Evolutionary conservation across 2,113 vertebrate species (phyloP).

Genomic region (Ginglymostoma cirratum): DNA sequence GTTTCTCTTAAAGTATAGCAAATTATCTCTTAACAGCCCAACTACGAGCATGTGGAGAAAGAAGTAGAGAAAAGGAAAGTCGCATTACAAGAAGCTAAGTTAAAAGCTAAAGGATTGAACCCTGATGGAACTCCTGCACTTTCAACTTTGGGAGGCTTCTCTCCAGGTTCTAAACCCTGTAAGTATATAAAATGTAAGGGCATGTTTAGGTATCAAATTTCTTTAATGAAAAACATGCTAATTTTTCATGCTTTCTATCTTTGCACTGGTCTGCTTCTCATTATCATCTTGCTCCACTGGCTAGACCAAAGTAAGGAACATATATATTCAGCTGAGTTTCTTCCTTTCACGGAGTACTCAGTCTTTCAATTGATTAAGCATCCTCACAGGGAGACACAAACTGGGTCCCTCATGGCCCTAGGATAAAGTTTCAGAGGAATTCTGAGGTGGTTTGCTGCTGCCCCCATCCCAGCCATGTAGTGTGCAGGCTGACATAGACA

Average conservation of each 20-base stretch:
- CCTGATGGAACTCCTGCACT: slow-evolving; percentile 92
- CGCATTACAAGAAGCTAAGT: slow-evolving; percentile 85
- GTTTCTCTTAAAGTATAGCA: background rate
- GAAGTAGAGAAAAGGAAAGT: slow-evolving; percentile 94
- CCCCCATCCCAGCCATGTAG: no score
- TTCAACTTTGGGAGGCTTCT: slow-evolving; percentile 84
- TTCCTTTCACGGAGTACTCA: no score
- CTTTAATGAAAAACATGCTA: background rate
- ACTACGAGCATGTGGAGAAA: slow-evolving; percentile 89
- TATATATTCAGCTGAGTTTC: no score
- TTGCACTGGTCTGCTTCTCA: background rate
- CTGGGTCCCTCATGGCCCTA: no score
- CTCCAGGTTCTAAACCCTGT: slow-evolving; percentile 90
- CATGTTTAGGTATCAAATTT: background rate
- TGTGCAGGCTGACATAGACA: no score
- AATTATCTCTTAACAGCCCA: slow-evolving; percentile 63
- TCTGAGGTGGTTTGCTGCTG: no score
- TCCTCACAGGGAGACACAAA: no score
- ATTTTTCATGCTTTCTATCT: background rate
- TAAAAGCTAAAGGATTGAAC: slow-evolving; percentile 95
- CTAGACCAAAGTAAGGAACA: background rate
- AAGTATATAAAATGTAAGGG: slow-evolving; percentile 43
- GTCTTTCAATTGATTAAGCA: background rate
- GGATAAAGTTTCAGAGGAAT: no score
- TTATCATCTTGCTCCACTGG: background rate